These are phyloP conservation scores for Erannis defoliaria DNA, from an alignment of 2,888 invertebrate genomes.

Conservation along the genomic window DNA sequence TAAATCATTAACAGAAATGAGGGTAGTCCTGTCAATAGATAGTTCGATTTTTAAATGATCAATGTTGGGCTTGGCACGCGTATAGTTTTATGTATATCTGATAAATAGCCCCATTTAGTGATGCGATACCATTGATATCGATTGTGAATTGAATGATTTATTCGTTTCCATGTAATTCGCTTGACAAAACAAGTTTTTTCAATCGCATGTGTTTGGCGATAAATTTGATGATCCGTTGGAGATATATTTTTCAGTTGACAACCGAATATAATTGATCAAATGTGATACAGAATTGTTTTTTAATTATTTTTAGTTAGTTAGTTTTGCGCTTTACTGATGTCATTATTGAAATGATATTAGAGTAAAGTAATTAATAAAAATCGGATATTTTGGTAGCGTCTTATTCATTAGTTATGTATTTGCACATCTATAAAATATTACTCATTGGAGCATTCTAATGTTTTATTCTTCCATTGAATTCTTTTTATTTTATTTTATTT, in stretches of 20 bases:
- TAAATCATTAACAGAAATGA: slow-evolving; percentile 73
- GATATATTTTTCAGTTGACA: slow-evolving; percentile 56
- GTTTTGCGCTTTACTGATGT: too few species aligned
- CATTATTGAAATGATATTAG: too few species aligned
- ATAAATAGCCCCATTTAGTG: slow-evolving; percentile 77
- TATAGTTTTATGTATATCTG: slow-evolving; percentile 70
- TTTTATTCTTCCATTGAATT: too few species aligned
- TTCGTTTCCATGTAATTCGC: slow-evolving; percentile 67
- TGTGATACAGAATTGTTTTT: slow-evolving; percentile 34
- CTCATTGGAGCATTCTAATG: too few species aligned
- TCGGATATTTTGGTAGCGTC: too few species aligned
- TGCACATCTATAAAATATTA: too few species aligned
- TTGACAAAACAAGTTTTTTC: slow-evolving; percentile 67
- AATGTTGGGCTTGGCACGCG: slow-evolving; percentile 74
- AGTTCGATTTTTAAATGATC: slow-evolving; percentile 72
- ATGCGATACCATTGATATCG: slow-evolving; percentile 73
- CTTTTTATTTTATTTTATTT: too few species aligned
- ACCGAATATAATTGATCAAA: slow-evolving; percentile 31
- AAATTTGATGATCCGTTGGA: slow-evolving; percentile 63
- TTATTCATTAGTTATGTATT: too few species aligned
- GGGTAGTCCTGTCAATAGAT: slow-evolving; percentile 72
- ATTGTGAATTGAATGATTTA: slow-evolving; percentile 76
- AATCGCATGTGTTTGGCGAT: slow-evolving; percentile 51
- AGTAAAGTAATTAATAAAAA: too few species aligned
- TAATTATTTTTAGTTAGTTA: slow-evolving; percentile 31